A percentile compares a stretch with the other conserved stretches of the same genome.
These are phyloP conservation scores for Elymnias hypermnestra DNA, from an alignment of 1,140 invertebrate genomes.

Conservation along the genomic window DNA sequence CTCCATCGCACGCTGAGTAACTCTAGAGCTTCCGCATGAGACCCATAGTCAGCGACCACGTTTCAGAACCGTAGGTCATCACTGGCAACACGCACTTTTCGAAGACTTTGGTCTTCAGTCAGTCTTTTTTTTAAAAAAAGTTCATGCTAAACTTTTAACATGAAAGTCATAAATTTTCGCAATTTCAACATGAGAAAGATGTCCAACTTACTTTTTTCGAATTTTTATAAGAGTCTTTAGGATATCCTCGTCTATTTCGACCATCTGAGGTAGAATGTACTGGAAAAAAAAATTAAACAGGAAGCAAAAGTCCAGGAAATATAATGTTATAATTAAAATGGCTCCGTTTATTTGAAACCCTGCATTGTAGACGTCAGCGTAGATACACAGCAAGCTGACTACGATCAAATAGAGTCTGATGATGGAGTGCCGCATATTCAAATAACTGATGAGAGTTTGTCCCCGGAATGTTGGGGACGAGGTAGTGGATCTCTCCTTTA, in stretches of 20 bases:
- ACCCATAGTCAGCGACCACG: no score
- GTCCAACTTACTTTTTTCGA: slow-evolving; percentile 26
- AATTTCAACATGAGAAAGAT: no score
- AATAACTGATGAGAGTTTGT: slow-evolving; percentile 20
- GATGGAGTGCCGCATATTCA: slow-evolving; percentile 33
- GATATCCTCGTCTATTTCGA: slow-evolving; percentile 14
- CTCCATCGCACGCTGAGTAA: no score
- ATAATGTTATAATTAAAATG: slow-evolving; percentile 29
- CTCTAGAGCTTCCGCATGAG: no score
- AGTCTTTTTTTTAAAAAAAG: no score
- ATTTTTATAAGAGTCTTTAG: slow-evolving; percentile 14
- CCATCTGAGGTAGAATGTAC: slow-evolving; percentile 28
- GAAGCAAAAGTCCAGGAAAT: slow-evolving; percentile 43
- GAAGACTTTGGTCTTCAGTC: no score
- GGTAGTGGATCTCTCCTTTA: background rate
- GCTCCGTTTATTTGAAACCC: slow-evolving; percentile 41
- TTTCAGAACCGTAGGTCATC: no score
- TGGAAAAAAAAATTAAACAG: slow-evolving; percentile 40
- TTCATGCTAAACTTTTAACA: no score
- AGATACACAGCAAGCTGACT: slow-evolving; percentile 35
- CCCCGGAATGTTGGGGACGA: background rate
- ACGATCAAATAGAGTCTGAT: slow-evolving; percentile 38
- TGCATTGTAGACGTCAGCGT: slow-evolving; percentile 44
- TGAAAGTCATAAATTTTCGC: no score
- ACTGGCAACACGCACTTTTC: no score